phyloP scores from a whole-genome alignment of 2,113 vertebrate genomes.

The Brachirus orientalis region DNA sequence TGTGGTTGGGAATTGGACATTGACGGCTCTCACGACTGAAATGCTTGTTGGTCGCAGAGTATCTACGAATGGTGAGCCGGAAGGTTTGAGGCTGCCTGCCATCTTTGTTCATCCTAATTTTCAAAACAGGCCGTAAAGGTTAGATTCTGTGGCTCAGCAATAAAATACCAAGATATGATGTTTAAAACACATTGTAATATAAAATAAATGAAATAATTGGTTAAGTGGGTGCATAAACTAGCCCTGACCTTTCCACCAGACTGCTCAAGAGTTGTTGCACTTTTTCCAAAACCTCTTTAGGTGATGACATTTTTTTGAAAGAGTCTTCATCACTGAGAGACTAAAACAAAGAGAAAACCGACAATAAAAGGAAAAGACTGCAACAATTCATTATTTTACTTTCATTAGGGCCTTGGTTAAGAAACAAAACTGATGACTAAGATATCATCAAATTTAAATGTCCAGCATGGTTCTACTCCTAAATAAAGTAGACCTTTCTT shows the following conservation, averaged over 20 bases:
- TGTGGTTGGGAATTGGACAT: conserved; percentile 84
- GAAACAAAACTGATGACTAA: too few species aligned
- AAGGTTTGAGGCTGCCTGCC: conserved; percentile 88
- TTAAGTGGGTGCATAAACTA: neutral
- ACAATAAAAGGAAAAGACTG: too few species aligned
- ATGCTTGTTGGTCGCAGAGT: conserved; percentile 76
- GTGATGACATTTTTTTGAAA: conserved; percentile 88
- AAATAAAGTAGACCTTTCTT: neutral
- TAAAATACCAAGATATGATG: neutral
- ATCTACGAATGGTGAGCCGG: conserved; percentile 82
- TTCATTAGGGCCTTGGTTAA: too few species aligned
- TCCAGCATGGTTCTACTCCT: too few species aligned
- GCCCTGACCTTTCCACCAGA: conserved; percentile 85
- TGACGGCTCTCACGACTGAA: conserved; percentile 88
- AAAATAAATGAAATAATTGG: neutral
- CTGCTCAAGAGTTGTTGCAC: conserved; percentile 83
- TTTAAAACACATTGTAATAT: neutral
- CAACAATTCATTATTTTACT: neutral
- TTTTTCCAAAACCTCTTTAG: conserved; percentile 83
- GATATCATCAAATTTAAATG: too few species aligned
- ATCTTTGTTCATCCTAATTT: conserved; percentile 84
- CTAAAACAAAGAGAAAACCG: conserved; percentile 70
- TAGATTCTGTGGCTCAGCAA: neutral
- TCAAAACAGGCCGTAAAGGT: conserved; percentile 15
- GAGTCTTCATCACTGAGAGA: conserved; percentile 95